These are phyloP conservation scores for Netelia melanura DNA, from an alignment of 2,888 invertebrate genomes.

Conservation along the genomic window DNA sequence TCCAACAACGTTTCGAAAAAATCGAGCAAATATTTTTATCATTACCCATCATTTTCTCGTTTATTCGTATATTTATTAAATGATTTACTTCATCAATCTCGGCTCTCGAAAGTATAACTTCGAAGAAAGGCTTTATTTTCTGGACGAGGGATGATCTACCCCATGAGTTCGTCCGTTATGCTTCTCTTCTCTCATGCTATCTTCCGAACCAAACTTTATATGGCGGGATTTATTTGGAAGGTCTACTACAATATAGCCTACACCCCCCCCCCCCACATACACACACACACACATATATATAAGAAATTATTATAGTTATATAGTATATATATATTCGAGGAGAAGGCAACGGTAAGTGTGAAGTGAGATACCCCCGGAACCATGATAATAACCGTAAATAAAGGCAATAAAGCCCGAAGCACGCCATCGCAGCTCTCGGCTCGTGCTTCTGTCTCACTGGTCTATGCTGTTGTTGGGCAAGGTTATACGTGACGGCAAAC, in stretches of 20 bases:
- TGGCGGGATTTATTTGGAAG: slow-evolving; percentile 43
- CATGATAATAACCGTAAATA: slow-evolving; percentile 80
- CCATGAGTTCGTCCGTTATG: slow-evolving; percentile 30
- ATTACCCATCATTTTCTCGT: background rate
- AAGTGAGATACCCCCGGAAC: slow-evolving; percentile 66
- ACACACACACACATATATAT: no score
- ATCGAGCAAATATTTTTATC: slow-evolving; percentile 8
- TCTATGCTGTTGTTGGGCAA: slow-evolving; percentile 10
- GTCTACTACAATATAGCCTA: slow-evolving; percentile 35
- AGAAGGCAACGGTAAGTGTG: slow-evolving; percentile 55
- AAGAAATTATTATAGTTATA: no score
- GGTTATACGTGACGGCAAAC: slow-evolving; percentile 47
- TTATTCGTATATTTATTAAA: background rate
- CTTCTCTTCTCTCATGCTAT: slow-evolving; percentile 11
- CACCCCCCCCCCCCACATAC: no score
- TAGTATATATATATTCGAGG: slow-evolving; percentile 17
- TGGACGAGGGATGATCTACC: slow-evolving; percentile 36
- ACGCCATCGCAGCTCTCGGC: slow-evolving; percentile 49
- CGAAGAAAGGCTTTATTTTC: slow-evolving; percentile 36
- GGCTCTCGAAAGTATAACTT: slow-evolving; percentile 4
- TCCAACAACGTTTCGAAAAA: no score
- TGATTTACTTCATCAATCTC: background rate
- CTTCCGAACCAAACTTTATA: slow-evolving; percentile 39
- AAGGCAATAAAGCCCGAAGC: slow-evolving; percentile 73
- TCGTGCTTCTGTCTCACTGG: slow-evolving; percentile 27